Percentiles rank a stretch among this genome's conserved stretches.
Evolutionary conservation across 2,888 invertebrate genomes (phyloP).

Genomic region (Morpho deidamia): DNA sequence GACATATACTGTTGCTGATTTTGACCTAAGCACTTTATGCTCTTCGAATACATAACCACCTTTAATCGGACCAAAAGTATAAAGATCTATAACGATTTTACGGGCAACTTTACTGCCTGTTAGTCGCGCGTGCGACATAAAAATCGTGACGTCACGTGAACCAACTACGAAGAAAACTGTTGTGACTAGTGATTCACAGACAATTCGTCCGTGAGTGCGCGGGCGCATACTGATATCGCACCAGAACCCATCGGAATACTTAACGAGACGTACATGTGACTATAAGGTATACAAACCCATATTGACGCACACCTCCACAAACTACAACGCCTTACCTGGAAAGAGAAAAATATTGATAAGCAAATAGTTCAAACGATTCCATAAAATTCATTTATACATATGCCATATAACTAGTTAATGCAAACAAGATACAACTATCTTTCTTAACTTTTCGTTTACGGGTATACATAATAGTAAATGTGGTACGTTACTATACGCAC

Average conservation of each 20-base stretch:
- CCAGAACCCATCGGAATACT: conserved; percentile 48
- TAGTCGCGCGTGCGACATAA: conserved; percentile 57
- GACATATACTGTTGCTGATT: no score
- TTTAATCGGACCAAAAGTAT: background rate
- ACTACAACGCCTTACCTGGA: conserved; percentile 43
- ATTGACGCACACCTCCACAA: conserved; percentile 37
- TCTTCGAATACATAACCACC: background rate
- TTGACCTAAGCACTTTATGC: no score
- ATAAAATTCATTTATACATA: background rate
- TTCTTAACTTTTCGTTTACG: no score
- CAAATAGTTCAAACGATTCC: background rate
- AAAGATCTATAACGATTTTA: background rate
- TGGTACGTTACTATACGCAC: no score
- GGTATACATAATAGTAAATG: no score
- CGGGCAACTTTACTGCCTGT: conserved; percentile 4
- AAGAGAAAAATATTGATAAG: conserved; percentile 30
- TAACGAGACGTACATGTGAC: conserved; percentile 55
- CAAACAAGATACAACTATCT: no score
- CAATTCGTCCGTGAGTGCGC: conserved; percentile 63
- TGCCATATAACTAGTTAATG: no score
- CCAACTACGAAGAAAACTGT: conserved; percentile 46
- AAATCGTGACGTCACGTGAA: conserved; percentile 70
- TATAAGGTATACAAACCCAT: conserved; percentile 33
- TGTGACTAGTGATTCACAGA: conserved; percentile 69
- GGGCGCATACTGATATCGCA: conserved; percentile 67